Percentiles rank a stretch among this genome's conserved stretches.
Evolutionary conservation across 1,140 invertebrate species (phyloP).

Genomic region (Formica exsecta): DNA sequence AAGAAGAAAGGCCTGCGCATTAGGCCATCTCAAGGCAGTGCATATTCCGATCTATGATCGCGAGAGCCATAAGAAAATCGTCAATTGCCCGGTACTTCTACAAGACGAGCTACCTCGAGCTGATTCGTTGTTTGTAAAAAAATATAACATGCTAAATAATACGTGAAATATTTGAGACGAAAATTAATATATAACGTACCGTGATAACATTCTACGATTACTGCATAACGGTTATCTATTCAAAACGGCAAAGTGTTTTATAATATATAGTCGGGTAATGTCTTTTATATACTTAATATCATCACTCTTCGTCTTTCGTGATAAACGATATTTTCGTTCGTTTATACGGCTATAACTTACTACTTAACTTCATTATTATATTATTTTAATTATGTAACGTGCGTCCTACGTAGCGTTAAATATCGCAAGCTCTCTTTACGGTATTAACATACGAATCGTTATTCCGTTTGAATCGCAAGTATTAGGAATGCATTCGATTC

Average conservation of each 20-base stretch:
- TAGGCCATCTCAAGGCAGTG: constrained; percentile 80
- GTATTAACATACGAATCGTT: neutral
- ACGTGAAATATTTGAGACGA: neutral
- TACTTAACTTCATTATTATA: neutral
- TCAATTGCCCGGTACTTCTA: constrained; percentile 62
- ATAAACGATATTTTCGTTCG: constrained; percentile 60
- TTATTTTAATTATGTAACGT: neutral
- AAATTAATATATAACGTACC: constrained; percentile 19
- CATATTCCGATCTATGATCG: constrained; percentile 62
- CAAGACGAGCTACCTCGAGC: constrained; percentile 55
- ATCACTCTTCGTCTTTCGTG: constrained; percentile 75
- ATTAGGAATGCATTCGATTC: constrained; percentile 38
- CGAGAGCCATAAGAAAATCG: constrained; percentile 57
- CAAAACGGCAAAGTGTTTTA: neutral
- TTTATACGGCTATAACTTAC: constrained; percentile 38
- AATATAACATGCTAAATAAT: constrained; percentile 3
- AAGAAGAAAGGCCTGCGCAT: constrained; percentile 73
- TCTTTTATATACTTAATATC: constrained; percentile 43
- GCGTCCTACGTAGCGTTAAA: constrained; percentile 14
- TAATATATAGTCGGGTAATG: neutral
- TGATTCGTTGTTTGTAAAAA: constrained; percentile 67
- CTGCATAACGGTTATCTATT: constrained; percentile 15
- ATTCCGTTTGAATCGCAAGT: neutral
- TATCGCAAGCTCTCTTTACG: constrained; percentile 22
- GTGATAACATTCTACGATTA: constrained; percentile 35